Base-by-base conservation (phyloP, 1,140 invertebrate species). In the Microplitis mediator region DNA sequence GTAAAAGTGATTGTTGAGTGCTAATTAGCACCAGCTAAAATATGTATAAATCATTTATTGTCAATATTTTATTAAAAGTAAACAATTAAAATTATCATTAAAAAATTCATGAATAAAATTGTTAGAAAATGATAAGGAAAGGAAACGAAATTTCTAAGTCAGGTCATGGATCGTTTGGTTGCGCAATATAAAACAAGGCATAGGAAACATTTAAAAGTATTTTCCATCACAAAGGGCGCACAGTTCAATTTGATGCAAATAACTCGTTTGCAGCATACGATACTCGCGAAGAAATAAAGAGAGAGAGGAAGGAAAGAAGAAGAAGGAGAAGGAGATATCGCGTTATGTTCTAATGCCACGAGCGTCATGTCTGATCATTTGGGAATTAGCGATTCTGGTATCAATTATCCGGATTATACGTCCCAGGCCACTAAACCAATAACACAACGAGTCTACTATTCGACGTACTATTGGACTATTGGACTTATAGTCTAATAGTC, bases 171-270 rank as follows among this genome's bases (percentile, higher is more conserved):
- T 16, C 9, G 14, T n/a, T 13, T n/a, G 35, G n/a, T 66, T 66
- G 64, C 64, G n/a, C 62, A 64, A 64, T 36, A 23, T 23, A 16
- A 56, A 56, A 23, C 23, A 23, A 23, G 23, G 23, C 23, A 23
- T 23, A 23, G 23, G 8, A 45, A 11, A 45, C 39, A 16, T 51
- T 23, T 31, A 16, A 16, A 45, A 11, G 8, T 54, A 36, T 54
- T 14, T 32, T 54, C 4, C 34, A 60, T 36, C 56, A 58, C 36
- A 66, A 45, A 54, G 71, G 71, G 61, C 83, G 80, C 80, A 80
- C 81, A 78, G 84, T 84, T 85, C 85, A 86, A 86, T 86, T 85
- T 81, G 79, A 85, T 86, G 84, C 85, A 86, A 86, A 86, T 86
- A 82, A 80, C 80, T 84, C 81, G 84, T 85, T 85, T 84, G 82